A percentile compares a stretch with the other conserved stretches of the same genome.
Conservation (phyloP, 2,888 invertebrate genomes). For the Scaptomyza flava region DNA sequence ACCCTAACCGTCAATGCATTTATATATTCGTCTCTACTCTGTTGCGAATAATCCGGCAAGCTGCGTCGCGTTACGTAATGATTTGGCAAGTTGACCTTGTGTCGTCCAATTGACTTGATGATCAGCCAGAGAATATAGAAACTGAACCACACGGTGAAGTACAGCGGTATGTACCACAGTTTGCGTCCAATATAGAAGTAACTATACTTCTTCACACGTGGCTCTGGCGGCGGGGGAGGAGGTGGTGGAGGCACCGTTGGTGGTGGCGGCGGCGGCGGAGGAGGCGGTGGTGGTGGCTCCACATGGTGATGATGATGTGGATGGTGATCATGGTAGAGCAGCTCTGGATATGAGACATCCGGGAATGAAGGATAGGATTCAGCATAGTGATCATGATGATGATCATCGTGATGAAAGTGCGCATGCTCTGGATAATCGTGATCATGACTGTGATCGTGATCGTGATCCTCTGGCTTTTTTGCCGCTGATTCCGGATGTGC, state of each 20-base stretch:
- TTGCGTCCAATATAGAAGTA: constrained; percentile 89
- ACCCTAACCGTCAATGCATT: constrained; percentile 82
- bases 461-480: constrained; percentile 55
- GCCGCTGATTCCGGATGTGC: constrained; percentile 73
- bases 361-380: constrained; percentile 70
- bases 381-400: constrained; percentile 63
- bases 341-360: constrained; percentile 55
- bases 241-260: constrained; percentile 67
- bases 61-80: constrained; percentile 81
- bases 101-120: constrained; percentile 88
- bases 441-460: constrained; percentile 58
- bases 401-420: constrained; percentile 33
- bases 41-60: constrained; percentile 62
- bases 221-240: constrained; percentile 76
- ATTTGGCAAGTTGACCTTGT: constrained; percentile 86
- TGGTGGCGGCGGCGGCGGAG: constrained; percentile 74
- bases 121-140: constrained; percentile 88
- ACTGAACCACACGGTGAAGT: constrained; percentile 87
- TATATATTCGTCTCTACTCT: constrained; percentile 74
- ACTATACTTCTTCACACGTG: constrained; percentile 87
- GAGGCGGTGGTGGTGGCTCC: constrained; percentile 64
- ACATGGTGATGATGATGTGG: constrained; percentile 61
- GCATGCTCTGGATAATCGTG: constrained; percentile 60
- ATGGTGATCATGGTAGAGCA: constrained; percentile 72
- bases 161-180: constrained; percentile 89